These are phyloP conservation scores for Danionella cerebrum DNA, from an alignment of 2,113 vertebrate genomes.

Conservation along the genomic window DNA sequence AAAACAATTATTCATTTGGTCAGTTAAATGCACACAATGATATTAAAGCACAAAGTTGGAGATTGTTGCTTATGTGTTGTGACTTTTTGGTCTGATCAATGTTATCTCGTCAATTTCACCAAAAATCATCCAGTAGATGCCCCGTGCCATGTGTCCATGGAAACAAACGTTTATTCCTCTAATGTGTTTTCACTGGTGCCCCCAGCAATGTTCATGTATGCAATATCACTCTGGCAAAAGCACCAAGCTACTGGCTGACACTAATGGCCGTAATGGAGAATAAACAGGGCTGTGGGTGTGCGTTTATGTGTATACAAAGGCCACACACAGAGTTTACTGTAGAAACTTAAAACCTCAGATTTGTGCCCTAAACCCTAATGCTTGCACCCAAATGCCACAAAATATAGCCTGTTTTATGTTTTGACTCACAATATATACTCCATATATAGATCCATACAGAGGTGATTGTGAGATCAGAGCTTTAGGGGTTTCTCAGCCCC, in stretches of 20 bases:
- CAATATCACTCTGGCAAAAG: slow-evolving; percentile 3
- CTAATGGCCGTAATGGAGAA: background rate
- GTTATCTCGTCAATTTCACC: background rate
- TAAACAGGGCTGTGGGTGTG: background rate
- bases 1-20: background rate
- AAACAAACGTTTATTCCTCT: slow-evolving; percentile 21
- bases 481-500: no score
- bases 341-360: no score
- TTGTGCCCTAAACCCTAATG: no score
- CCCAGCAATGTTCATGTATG: background rate
- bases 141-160: slow-evolving; percentile 26
- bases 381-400: no score
- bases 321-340: no score
- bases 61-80: background rate
- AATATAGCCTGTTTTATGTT: no score
- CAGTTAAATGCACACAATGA: background rate
- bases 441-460: no score
- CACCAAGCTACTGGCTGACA: background rate
- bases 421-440: no score
- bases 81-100: slow-evolving; percentile 20
- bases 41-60: background rate
- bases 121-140: background rate
- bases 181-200: background rate
- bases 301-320: no score
- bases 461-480: no score